A percentile compares a stretch with the other conserved stretches of the same genome.
phyloP scores from a whole-genome alignment of 2,888 invertebrate genomes.

The Cerastis rubricosa region DNA sequence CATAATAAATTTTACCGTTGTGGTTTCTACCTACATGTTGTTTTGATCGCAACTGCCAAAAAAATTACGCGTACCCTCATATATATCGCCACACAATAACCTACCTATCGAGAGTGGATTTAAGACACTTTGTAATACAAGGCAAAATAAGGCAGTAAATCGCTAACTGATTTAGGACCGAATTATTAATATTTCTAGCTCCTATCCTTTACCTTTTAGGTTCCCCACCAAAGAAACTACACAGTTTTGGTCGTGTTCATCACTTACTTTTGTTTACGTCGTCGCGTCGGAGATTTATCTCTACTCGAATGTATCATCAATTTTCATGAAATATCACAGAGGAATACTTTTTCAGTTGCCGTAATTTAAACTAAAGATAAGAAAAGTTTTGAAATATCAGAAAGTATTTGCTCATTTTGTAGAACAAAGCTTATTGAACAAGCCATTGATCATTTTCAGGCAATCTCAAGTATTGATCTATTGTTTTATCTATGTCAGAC shows the following conservation, averaged over 20 bases:
- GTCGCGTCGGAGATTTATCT: slow-evolving; percentile 32
- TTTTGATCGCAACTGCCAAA: slow-evolving; percentile 75
- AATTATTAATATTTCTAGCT: slow-evolving; percentile 36
- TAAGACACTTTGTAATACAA: slow-evolving; percentile 38
- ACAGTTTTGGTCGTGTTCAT: slow-evolving; percentile 28
- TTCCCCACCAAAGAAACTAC: slow-evolving; percentile 29
- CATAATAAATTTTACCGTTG: slow-evolving; percentile 85
- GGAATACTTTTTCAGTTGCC: slow-evolving; percentile 43
- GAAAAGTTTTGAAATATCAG: slow-evolving; percentile 55
- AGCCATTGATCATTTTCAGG: slow-evolving; percentile 53
- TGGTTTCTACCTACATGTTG: slow-evolving; percentile 76
- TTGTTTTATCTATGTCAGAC: slow-evolving; percentile 49
- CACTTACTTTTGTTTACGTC: slow-evolving; percentile 35
- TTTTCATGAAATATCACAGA: slow-evolving; percentile 56
- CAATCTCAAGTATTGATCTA: slow-evolving; percentile 52
- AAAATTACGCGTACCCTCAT: slow-evolving; percentile 67
- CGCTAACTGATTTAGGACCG: slow-evolving; percentile 19
- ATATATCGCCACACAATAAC: slow-evolving; percentile 50
- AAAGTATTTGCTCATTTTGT: slow-evolving; percentile 50
- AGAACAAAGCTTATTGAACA: slow-evolving; percentile 53
- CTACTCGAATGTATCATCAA: slow-evolving; percentile 49
- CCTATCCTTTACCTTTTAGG: slow-evolving; percentile 21
- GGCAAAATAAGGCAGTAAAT: slow-evolving; percentile 41
- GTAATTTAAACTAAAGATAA: slow-evolving; percentile 55
- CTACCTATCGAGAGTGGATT: slow-evolving; percentile 22